phyloP scores from a whole-genome alignment of 2,888 invertebrate genomes.

The Drosophila phalerata region DNA sequence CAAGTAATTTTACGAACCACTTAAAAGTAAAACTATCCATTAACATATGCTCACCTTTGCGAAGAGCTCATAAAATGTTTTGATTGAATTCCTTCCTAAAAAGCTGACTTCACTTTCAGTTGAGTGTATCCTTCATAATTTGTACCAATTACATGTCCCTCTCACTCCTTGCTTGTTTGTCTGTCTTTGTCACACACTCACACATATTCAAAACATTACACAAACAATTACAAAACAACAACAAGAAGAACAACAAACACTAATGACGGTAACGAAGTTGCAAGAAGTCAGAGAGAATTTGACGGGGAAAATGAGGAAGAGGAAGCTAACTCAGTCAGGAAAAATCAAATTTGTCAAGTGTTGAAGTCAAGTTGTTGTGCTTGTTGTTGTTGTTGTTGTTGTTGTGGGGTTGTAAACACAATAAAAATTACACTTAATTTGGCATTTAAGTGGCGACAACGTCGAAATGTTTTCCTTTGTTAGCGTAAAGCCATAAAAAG shows the following conservation, averaged over 20 bases:
- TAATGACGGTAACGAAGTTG: constrained; percentile 50
- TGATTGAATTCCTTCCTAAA: constrained; percentile 40
- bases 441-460: constrained; percentile 76
- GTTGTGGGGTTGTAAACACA: constrained; percentile 65
- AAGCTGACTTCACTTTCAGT: constrained; percentile 27
- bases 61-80: constrained; percentile 31
- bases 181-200: background rate
- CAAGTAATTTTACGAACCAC: constrained; percentile 6
- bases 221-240: constrained; percentile 61
- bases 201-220: constrained; percentile 54
- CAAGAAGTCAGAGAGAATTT: background rate
- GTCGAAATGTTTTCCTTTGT: constrained; percentile 58
- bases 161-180: background rate
- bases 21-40: constrained; percentile 10
- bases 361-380: constrained; percentile 28
- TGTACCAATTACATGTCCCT: constrained; percentile 47
- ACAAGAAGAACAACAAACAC: constrained; percentile 42
- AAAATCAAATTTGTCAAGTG: constrained; percentile 77
- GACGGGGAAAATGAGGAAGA: background rate
- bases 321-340: constrained; percentile 53
- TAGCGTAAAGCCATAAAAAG: constrained; percentile 58
- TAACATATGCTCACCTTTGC: constrained; percentile 17
- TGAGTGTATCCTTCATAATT: constrained; percentile 45
- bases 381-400: constrained; percentile 27
- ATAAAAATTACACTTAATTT: constrained; percentile 81